Percentiles rank a stretch among this genome's conserved stretches.
Conservation (phyloP, 2,888 invertebrate species). For the Cerastoderma edule region DNA sequence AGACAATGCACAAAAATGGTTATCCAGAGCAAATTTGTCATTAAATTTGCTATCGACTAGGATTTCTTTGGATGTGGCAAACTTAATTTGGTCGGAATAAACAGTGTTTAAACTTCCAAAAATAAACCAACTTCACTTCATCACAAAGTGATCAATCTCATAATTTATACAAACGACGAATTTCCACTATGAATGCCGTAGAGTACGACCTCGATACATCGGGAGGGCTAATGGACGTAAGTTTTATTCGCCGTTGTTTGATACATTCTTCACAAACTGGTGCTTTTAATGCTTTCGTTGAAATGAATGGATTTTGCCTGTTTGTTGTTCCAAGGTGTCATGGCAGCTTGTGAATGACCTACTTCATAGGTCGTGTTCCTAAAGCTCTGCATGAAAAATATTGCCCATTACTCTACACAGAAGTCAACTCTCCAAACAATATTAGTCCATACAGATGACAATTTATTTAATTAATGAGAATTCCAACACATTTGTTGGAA, state of each 20-base stretch:
- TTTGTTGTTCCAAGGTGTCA: conserved; percentile 20
- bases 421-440: no score
- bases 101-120: conserved; percentile 14
- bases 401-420: no score
- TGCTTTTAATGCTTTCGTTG: no score
- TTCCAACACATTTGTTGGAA: no score
- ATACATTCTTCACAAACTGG: no score
- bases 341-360: conserved; percentile 24
- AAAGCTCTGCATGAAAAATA: no score
- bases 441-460: no score
- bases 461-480: no score
- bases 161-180: conserved; percentile 34
- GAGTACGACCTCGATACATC: conserved; percentile 92
- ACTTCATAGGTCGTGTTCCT: conserved; percentile 3
- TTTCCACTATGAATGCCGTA: conserved; percentile 86
- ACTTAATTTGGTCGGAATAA: conserved; percentile 5
- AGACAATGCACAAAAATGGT: conserved; percentile 5
- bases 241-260: no score
- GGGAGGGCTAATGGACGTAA: conserved; percentile 94
- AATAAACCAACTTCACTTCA: conserved; percentile 3
- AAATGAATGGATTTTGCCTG: no score
- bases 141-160: conserved; percentile 22
- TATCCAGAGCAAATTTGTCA: not conserved
- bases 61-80: not conserved
- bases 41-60: not conserved